phyloP scores from a whole-genome alignment of 2,797 vertebrate genomes.

The Chrysocyon brachyurus region DNA sequence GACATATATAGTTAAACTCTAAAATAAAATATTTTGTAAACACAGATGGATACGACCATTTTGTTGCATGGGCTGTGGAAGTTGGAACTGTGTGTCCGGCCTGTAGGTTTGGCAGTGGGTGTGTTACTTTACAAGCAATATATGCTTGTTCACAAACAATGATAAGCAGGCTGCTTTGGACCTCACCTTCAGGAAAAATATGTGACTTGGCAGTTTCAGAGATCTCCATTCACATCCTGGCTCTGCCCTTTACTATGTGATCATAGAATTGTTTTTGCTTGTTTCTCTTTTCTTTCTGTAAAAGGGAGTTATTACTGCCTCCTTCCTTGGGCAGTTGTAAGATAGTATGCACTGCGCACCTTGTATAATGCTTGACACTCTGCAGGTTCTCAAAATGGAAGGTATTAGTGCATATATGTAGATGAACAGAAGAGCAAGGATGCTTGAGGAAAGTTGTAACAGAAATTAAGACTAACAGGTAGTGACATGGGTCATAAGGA shows the following conservation, averaged over 20 bases:
- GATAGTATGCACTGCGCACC: not conserved
- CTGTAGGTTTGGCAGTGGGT: not conserved
- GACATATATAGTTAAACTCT: not conserved
- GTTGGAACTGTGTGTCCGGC: not conserved
- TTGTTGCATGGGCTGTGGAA: not conserved
- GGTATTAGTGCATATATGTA: not conserved
- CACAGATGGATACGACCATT: not conserved
- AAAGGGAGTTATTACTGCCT: not conserved
- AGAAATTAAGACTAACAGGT: not conserved
- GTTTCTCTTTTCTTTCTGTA: constrained; percentile 8
- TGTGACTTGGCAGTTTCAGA: not conserved
- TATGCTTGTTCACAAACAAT: not conserved
- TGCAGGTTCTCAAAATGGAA: not conserved
- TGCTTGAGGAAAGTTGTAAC: not conserved
- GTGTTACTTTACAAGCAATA: not conserved
- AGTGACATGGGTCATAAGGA: not conserved
- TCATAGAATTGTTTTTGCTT: not conserved
- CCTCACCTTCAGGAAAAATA: not conserved
- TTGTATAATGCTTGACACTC: not conserved
- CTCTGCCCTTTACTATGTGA: not conserved
- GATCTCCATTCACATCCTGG: not conserved
- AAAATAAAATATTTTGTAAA: not conserved
- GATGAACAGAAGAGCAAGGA: not conserved
- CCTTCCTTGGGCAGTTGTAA: not conserved
- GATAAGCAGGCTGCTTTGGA: not conserved